Evolutionary conservation across 2,888 invertebrate species (phyloP), one percentile per base, ranked within the genome.

Genomic region (Iphiclides podalirius): DNA sequence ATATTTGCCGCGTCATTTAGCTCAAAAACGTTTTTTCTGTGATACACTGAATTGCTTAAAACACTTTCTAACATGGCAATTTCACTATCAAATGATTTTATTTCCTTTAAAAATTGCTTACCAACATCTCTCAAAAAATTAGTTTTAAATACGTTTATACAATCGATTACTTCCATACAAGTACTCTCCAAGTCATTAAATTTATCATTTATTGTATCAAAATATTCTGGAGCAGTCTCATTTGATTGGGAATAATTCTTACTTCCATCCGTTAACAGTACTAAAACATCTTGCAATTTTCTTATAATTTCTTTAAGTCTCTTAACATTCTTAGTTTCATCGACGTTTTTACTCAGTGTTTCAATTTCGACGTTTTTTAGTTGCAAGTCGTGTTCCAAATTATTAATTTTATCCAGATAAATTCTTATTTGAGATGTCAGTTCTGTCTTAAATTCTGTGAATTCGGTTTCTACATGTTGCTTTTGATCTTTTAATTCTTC

Each of bases 161-260:
- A 59, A 36, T 58, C 51, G 1, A 74, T 41, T 23, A 67, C 55
- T 43, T 65, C 57, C 28, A 41, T 55, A 2, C 70, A 63, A 40
- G 64, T 59, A 9, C 35, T 52, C 57, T 79, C 71, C 54, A 82
- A 65, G n/a, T 36, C 50, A 52, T 56, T 57, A 34, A 83, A 60
- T 37, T 59, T 68, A 26, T 64, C 61, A 54, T 59, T 59, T 38
- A 82, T 52, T 4, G 54, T 48, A 12, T 59, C 66, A 39, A 75
- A 70, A 31, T 70, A 57, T 28, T 59, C 58, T 12, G 65, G 63
- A 54, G 72, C 64, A 58, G 67, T 67, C 11, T 72, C 70, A 26
- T 71, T 59, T 47, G 38, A 67, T 60, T 13, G 74, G 74, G 8
- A 26, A 20, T 74, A 57, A 54, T 71, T 69, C 52, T 60, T 59